A percentile compares a stretch with the other conserved stretches of the same genome.
Evolutionary conservation across 2,113 vertebrate species (phyloP).

Genomic region (Spilogale gracilis): DNA sequence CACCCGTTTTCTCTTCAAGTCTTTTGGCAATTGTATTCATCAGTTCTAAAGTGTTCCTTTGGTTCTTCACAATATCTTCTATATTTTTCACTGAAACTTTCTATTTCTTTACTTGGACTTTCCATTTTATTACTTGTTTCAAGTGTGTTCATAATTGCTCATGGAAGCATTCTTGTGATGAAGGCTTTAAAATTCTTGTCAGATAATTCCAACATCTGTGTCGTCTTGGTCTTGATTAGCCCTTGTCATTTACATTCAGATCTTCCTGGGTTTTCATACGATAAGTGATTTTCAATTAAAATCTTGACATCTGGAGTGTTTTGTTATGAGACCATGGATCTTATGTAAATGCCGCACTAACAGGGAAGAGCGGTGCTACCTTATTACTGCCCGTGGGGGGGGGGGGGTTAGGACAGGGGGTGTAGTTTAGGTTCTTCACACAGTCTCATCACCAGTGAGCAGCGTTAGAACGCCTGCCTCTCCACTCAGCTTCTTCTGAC

Average conservation of each 20-base stretch:
- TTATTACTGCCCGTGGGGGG: not conserved
- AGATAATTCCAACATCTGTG: not conserved
- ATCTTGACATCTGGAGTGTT: not conserved
- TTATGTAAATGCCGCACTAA: not conserved
- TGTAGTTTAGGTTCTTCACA: not conserved
- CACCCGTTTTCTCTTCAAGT: not conserved
- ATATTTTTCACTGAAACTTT: not conserved
- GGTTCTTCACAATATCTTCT: not conserved
- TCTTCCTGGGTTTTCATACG: not conserved
- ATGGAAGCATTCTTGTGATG: not conserved
- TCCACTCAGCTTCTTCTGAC: not conserved
- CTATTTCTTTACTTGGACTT: not conserved
- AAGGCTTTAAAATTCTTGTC: not conserved
- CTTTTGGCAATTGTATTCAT: not conserved
- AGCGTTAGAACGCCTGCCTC: not conserved
- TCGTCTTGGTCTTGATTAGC: not conserved
- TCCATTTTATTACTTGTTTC: slow-evolving; percentile 21
- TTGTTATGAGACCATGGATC: not conserved
- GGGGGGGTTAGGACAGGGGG: too few species aligned
- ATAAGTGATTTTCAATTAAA: not conserved
- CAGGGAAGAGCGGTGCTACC: not conserved
- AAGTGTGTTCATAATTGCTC: not conserved
- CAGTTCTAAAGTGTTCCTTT: not conserved
- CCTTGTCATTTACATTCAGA: not conserved
- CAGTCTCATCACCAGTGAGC: not conserved